Evolutionary conservation across 2,888 invertebrate genomes (phyloP), one percentile per base, ranked within the genome.

Genomic region (Tuta absoluta): DNA sequence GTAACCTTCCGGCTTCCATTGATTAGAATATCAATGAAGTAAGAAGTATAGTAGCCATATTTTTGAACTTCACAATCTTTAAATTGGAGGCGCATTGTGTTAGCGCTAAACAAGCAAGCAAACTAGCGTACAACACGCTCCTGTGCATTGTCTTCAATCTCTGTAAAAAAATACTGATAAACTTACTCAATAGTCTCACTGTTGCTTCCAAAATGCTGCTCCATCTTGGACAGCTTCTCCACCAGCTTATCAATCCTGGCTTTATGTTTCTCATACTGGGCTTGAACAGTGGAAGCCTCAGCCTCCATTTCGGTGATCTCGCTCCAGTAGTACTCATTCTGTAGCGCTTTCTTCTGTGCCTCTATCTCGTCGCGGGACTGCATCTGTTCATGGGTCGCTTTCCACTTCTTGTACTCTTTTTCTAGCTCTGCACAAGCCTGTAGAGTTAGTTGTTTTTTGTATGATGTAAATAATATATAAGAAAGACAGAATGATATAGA

Each of bases 241-340:
- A 72, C 77, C 63, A 82, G 85, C 77, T 79, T 90, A 71, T 75
- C 86, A 68, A 78, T 91, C 74, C 71, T 92, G 58, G 67, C 82
- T 67, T 78, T 92, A 73, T 80, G 93, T 83, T 77, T 92, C 72
- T 74, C 92, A 78, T 81, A 82, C 72, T 85, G 78, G 0, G 93
- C 84, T 63, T 92, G 85, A 48, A 92, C 86, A 0, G 71, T 73
- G 19, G 73, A 74, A 4, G 78, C 80, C 38, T 86, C 83, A 8
- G 72, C 68, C 71, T 92, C 91, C 12, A 84, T 72, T 12, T 88
- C 86, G 0, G 75, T 81, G 19, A 93, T 91, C 69, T 90, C 87
- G 65, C 89, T 89, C 91, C 91, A 92, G 24, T 92, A 89, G 67
- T 93, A 89, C 78, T 95, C 95, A 68, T 92, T 89, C 71, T 94